Conservation (phyloP, 2,113 vertebrate genomes). For the Propithecus coquereli region DNA sequence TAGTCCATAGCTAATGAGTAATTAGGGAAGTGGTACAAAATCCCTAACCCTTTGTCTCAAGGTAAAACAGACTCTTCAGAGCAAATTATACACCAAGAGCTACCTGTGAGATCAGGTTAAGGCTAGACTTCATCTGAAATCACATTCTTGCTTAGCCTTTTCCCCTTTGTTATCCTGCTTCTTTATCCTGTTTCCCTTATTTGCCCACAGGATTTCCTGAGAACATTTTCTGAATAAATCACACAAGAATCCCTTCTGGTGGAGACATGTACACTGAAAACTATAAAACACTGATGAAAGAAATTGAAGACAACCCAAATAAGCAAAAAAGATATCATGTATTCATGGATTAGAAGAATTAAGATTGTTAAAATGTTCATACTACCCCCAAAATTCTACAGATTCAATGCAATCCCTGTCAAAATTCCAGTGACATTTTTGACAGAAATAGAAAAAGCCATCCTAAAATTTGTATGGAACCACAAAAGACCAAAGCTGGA, state of each 20-base stretch:
- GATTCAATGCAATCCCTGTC: background rate
- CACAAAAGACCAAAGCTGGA: background rate
- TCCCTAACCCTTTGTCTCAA: background rate
- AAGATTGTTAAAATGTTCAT: background rate
- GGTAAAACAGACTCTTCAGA: background rate
- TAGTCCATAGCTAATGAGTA: background rate
- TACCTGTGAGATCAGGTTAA: background rate
- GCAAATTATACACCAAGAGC: background rate
- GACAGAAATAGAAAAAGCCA: background rate
- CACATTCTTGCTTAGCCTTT: background rate
- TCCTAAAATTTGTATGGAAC: background rate
- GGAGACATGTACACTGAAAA: background rate
- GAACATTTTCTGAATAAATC: background rate
- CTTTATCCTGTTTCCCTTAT: background rate
- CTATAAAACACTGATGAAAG: background rate
- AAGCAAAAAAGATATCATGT: background rate
- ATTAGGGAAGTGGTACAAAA: background rate
- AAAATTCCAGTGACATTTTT: background rate
- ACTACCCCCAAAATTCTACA: background rate
- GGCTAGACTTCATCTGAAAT: background rate
- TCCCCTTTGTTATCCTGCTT: background rate
- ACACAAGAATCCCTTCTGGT: background rate
- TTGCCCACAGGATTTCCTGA: background rate
- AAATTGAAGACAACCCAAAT: background rate
- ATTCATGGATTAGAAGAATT: background rate